Conservation (phyloP, 2,113 vertebrate species). For the Galemys pyrenaicus region DNA sequence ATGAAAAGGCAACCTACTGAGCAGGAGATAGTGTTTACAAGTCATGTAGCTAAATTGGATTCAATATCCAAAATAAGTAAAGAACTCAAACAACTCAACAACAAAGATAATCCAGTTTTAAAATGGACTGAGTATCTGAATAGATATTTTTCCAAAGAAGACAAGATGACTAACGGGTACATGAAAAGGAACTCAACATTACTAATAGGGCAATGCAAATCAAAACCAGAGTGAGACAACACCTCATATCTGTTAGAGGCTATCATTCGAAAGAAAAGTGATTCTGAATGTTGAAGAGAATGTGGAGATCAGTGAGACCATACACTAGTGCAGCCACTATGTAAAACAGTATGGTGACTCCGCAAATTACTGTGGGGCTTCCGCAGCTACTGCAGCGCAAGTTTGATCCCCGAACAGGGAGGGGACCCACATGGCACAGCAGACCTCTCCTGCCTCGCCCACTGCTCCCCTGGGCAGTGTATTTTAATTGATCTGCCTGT, state of each 20-base stretch:
- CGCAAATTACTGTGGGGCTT: neutral
- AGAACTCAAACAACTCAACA: neutral
- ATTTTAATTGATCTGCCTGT: too few relatives aligned
- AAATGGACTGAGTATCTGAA: neutral
- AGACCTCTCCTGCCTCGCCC: too few relatives aligned
- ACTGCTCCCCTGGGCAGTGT: too few relatives aligned
- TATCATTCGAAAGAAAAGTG: neutral
- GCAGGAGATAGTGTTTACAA: neutral
- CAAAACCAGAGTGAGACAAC: neutral
- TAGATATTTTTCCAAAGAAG: neutral
- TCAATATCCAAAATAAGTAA: neutral
- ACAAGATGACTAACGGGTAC: neutral
- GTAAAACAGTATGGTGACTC: neutral
- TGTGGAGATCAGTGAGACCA: neutral
- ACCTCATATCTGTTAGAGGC: neutral
- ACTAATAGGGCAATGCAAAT: neutral
- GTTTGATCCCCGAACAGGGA: too few relatives aligned
- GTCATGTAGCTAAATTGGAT: neutral
- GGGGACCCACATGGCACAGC: too few relatives aligned
- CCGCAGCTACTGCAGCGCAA: too few relatives aligned
- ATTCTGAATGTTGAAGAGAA: neutral
- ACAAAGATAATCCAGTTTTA: neutral
- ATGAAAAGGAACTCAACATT: neutral
- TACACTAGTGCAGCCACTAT: neutral
- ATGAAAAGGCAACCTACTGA: neutral